Base-by-base conservation (phyloP, 1,140 invertebrate species). In the Bemisia tabaci region DNA sequence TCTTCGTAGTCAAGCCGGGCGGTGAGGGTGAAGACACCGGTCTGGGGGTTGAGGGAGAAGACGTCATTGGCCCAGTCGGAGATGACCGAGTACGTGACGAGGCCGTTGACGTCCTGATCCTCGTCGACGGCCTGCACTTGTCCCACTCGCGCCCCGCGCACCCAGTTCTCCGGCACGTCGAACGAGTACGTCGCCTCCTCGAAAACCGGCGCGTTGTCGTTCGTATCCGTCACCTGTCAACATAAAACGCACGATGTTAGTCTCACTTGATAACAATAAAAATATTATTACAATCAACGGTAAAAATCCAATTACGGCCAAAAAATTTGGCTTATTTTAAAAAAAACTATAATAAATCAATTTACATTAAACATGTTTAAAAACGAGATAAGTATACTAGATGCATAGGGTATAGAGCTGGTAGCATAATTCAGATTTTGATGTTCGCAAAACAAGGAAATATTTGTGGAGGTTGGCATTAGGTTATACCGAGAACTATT, bases 1-100 rank as follows among this genome's bases (percentile, higher is more conserved):
- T 92, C 89, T 81, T 97, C 95, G 77, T 96, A 94, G 78, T 97
- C 94, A 62, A 96, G 83, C 70, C 86, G 82, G 0, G 90, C 88
- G 1, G 91, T 94, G 12, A 95, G 79, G 2, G 91, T 94, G 74
- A 97, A 92, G 17, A 92, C 84, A 39, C 93, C 92, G 12, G 88
- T 92, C 73, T 89, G 88, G 1, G 91, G 88, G 79, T 96, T 94
- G 63, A 98, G 80, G 1, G 90, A 89, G 77, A 98, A 97, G 0
- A 95, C 90, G 74, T 94, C 92, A 74, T 95, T 93, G 59, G 91
- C 92, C 89, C 94, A 97, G 72, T 97, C 94, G 62, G 89, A 89
- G 73, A 96, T 85, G 64, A 95, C 87, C 1, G 88, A 86, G 78
- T 94, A 95, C 21, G 88, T 91, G 2, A 95, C 79, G 73, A 93